Evolutionary conservation across 2,888 invertebrate genomes (phyloP).

Genomic region (Polydrusus pterygomalis): DNA sequence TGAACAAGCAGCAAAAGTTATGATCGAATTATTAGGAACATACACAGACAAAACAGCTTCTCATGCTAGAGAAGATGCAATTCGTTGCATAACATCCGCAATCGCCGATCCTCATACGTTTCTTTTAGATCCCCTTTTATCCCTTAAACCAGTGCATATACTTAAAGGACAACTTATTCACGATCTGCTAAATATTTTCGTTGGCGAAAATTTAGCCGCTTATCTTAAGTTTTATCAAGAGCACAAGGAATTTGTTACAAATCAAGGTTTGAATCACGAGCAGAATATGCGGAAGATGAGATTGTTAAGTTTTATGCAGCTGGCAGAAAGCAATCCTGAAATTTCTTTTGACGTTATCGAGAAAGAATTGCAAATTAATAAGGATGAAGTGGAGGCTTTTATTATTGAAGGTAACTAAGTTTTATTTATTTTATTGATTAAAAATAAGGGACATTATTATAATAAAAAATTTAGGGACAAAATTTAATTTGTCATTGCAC

Average conservation of each 20-base stretch:
- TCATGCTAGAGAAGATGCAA: conserved; percentile 96
- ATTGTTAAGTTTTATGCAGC: conserved; percentile 96
- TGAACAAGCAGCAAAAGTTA: conserved; percentile 94
- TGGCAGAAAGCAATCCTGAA: conserved; percentile 95
- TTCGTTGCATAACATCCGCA: conserved; percentile 95
- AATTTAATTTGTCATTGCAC: too few species aligned
- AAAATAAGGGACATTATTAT: too few species aligned
- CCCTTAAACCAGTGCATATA: conserved; percentile 95
- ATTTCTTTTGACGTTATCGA: conserved; percentile 93
- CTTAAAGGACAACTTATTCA: conserved; percentile 96
- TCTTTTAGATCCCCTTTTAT: conserved; percentile 93
- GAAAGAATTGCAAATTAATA: conserved; percentile 89
- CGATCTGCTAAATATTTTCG: conserved; percentile 95
- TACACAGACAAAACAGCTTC: conserved; percentile 98
- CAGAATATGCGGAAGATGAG: conserved; percentile 98
- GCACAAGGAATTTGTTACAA: conserved; percentile 92
- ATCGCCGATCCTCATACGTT: conserved; percentile 96
- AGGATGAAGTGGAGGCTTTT: conserved; percentile 95
- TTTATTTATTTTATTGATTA: too few species aligned
- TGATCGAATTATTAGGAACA: conserved; percentile 96
- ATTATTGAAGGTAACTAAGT: conserved; percentile 94
- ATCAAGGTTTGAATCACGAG: conserved; percentile 91
- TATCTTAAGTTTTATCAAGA: conserved; percentile 94
- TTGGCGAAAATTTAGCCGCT: conserved; percentile 93
- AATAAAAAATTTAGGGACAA: too few species aligned